Base-by-base conservation (phyloP, 2,888 invertebrate species). In the Drosophila vallismaia region DNA sequence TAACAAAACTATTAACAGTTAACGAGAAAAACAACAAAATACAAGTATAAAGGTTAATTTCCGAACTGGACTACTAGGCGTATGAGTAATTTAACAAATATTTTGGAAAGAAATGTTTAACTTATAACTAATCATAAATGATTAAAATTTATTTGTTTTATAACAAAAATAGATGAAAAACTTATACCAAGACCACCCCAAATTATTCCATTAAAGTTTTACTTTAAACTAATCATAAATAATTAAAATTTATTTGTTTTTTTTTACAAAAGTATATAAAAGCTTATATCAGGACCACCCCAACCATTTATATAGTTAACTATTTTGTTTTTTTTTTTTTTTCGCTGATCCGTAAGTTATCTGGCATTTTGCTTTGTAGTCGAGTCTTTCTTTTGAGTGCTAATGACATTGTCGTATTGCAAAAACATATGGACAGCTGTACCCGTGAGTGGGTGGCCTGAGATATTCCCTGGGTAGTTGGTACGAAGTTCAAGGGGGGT, bases 401-500 rank as follows among this genome's bases (percentile, higher is more conserved):
- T 75, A 79, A 75, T 83, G 64, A 70, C 63, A 68, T 66, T 75
- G 77, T 44, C 48, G 58, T 56, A 36, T 50, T 54, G 46, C 49
- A 58, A 51, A 26, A 31, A 42, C 40, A 31, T 29, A 58, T 58
- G 42, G 31, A 31, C 40, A 56, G 40, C 55, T 57, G 56, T 60
- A 51, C 52, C 63, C 51, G 60, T 55, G 63, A 56, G 62, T 46
- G 79, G 80, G 76, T 56, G 57, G 70, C 31, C 36, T 9, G 10
- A 29, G 36, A 8, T 31, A 9, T 31, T 33, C 33, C 33, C 9
- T 33, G 33, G 33, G 38, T 12, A 7, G 12, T 38, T 38, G n/a
- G 3, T 36, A 12, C n/a, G n/a, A 38, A 38, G 38, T 38, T 33
- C 31, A 36, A 36, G 36, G 3, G 36, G 36, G 7, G 14, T 6